Base-by-base conservation (phyloP, 2,113 vertebrate genomes). In the Daphoenositta chrysoptera region DNA sequence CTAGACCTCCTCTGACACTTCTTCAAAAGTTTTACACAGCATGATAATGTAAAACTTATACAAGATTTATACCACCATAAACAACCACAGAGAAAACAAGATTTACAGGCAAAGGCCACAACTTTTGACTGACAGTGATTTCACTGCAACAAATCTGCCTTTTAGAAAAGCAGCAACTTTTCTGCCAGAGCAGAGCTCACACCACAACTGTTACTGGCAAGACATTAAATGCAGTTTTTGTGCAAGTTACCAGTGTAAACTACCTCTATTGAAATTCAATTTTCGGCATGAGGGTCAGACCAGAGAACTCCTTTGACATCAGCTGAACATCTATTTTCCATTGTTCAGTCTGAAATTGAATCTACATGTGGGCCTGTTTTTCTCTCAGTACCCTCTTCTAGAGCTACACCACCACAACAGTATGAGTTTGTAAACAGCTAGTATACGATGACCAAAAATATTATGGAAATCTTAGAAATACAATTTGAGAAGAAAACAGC, bases 1-100 rank as follows among this genome's bases (percentile, higher is more conserved):
- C 47, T 42, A 69, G 56, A 42, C 17, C 40, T 63, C 8, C 31
- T 7, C 40, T 69, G 63, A 35, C 54, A 42, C 47, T 33, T 7
- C n/a, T 47, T 47, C 7, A 0, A 16, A 48, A 42, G 7, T 56
- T 33, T 56, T 48, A 35, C 1, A 0, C 17, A 68, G 13, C 30
- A 60, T 1, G 7, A 28, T 7, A n/a, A 60, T 9, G 11, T 69
- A 50, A 80, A 88, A 69, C 22, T 13, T 50, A 8, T 0, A 26
- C 28, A 72, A 81, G 18, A 89, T 24, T 33, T 4, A n/a, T 13
- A 58, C 3, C 4, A 10, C 16, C 15, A 31, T 30, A 40, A 81
- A 39, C 26, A 83, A n/a, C 35, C 24, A 21, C 2, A 81, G 15
- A 66, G 44, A 64, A 78, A 92, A 77, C 5, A 66, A 39, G 27